phyloP scores from a whole-genome alignment of 2,888 invertebrate genomes.

The Brachypterus glaber region DNA sequence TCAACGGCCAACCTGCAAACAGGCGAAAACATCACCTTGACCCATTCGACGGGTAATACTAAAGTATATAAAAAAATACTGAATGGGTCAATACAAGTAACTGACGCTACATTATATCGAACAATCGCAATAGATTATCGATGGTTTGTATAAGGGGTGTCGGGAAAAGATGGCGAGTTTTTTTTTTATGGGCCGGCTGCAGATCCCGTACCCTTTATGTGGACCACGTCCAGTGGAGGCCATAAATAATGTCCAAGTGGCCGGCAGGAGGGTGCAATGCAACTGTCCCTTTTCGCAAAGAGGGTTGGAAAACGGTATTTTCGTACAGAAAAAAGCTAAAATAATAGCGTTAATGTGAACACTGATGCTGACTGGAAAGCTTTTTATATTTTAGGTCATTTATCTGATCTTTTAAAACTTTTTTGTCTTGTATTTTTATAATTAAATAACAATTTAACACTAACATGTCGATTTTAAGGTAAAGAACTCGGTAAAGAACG shows the following conservation, averaged over 20 bases:
- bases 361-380: too few relatives aligned
- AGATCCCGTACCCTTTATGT: slow-evolving; percentile 28
- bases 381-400: too few relatives aligned
- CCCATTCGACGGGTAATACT: slow-evolving; percentile 11
- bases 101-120: slow-evolving; percentile 26
- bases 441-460: too few relatives aligned
- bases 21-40: slow-evolving; percentile 14
- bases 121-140: slow-evolving; percentile 31
- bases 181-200: slow-evolving; percentile 34
- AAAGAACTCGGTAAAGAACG: too few relatives aligned
- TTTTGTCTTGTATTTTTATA: too few relatives aligned
- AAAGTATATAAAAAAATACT: slow-evolving; percentile 1
- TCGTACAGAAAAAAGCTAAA: too few relatives aligned
- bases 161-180: slow-evolving; percentile 31
- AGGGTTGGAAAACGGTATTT: too few relatives aligned
- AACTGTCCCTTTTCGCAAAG: slow-evolving; percentile 25
- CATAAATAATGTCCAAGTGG: slow-evolving; percentile 33
- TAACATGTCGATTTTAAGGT: too few relatives aligned
- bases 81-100: slow-evolving; percentile 3
- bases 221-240: slow-evolving; percentile 35
- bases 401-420: too few relatives aligned
- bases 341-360: too few relatives aligned
- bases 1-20: slow-evolving; percentile 18
- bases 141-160: slow-evolving; percentile 21
- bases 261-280: slow-evolving; percentile 30